A percentile compares a stretch with the other conserved stretches of the same genome.
phyloP scores from a whole-genome alignment of 2,888 invertebrate species.

The Dynastes tityus region DNA sequence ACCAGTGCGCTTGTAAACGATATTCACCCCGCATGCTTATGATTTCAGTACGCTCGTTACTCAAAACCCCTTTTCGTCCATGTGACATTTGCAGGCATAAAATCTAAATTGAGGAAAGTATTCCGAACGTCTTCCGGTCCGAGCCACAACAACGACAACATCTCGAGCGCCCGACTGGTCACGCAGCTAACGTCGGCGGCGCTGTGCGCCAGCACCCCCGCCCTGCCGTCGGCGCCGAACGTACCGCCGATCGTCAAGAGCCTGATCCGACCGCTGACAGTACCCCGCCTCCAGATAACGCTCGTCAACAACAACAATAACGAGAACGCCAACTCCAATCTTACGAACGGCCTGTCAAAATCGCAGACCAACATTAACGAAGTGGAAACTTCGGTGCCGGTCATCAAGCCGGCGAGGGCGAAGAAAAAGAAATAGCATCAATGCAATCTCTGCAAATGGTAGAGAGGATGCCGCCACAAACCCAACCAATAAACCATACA shows the following conservation, averaged over 20 bases:
- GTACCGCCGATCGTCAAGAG: slow-evolving; percentile 75
- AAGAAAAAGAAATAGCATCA: slow-evolving; percentile 71
- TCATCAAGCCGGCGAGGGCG: slow-evolving; percentile 68
- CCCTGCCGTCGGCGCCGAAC: slow-evolving; percentile 72
- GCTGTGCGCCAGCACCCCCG: slow-evolving; percentile 76
- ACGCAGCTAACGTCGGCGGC: slow-evolving; percentile 76
- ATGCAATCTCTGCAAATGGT: slow-evolving; percentile 62
- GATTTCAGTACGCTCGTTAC: neutral
- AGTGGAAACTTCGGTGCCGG: slow-evolving; percentile 61
- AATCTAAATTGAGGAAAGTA: slow-evolving; percentile 74
- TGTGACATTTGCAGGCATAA: slow-evolving; percentile 68
- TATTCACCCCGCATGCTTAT: neutral
- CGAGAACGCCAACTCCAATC: slow-evolving; percentile 54
- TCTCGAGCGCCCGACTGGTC: slow-evolving; percentile 71
- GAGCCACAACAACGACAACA: slow-evolving; percentile 64
- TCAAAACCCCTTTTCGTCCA: neutral
- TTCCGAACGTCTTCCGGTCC: slow-evolving; percentile 74
- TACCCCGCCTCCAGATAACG: slow-evolving; percentile 73
- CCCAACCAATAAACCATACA: neutral
- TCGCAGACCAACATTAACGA: slow-evolving; percentile 52
- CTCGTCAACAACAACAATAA: slow-evolving; percentile 67
- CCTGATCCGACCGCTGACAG: slow-evolving; percentile 74
- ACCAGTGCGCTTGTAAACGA: neutral
- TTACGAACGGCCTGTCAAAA: slow-evolving; percentile 55
- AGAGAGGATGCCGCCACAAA: slow-evolving; percentile 48